phyloP scores from a whole-genome alignment of 2,113 vertebrate species.

The Ciconia maguari region DNA sequence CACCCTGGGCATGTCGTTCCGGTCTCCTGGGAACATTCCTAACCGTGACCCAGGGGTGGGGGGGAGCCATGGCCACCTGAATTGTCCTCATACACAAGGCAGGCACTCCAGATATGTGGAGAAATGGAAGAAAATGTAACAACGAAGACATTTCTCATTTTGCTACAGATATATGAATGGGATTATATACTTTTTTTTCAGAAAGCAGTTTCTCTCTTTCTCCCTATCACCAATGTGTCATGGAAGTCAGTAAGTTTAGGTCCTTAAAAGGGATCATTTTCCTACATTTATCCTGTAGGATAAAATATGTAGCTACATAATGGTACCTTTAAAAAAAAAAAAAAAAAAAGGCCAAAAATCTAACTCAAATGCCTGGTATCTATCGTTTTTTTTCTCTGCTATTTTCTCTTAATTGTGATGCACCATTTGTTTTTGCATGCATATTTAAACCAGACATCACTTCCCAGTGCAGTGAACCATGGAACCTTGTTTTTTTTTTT shows the following conservation, averaged over 20 bases:
- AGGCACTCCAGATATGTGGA: background rate
- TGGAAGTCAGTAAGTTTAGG: background rate
- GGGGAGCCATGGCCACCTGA: background rate
- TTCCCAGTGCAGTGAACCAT: background rate
- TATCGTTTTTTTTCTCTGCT: background rate
- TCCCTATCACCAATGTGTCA: background rate
- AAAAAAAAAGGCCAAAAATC: background rate
- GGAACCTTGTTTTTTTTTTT: background rate
- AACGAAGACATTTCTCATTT: background rate
- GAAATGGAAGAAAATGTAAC: background rate
- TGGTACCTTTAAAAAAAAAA: background rate
- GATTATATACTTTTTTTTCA: background rate
- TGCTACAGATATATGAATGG: background rate
- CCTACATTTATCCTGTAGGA: background rate
- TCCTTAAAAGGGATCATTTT: background rate
- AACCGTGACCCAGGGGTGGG: accelerated
- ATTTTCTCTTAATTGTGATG: background rate
- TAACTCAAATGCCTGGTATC: background rate
- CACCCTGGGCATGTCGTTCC: background rate
- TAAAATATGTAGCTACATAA: background rate
- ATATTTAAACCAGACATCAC: background rate
- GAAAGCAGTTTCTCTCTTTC: background rate
- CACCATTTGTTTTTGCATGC: background rate
- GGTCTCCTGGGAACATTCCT: background rate
- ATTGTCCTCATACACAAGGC: background rate